A percentile compares a stretch with the other conserved stretches of the same genome.
These are phyloP conservation scores for Eupithecia vulgata DNA, from an alignment of 2,888 invertebrate species.

Conservation along the genomic window DNA sequence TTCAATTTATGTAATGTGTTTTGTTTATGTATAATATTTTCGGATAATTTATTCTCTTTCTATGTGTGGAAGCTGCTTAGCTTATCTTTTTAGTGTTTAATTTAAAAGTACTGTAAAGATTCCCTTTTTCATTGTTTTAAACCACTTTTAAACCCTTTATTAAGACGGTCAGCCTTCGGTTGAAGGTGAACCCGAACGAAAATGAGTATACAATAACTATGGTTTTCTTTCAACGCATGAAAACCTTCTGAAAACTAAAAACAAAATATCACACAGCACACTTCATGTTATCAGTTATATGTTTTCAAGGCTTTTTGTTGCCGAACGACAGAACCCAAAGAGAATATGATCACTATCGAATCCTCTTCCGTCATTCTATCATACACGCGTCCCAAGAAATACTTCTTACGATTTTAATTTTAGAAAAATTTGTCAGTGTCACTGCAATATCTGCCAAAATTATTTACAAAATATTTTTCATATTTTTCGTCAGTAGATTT, in stretches of 20 bases:
- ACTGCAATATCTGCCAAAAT: constrained; percentile 34
- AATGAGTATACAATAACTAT: too few relatives aligned
- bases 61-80: too few relatives aligned
- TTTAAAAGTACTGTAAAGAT: background rate
- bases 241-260: background rate
- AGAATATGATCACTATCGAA: background rate
- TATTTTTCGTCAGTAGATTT: constrained; percentile 13
- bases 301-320: background rate
- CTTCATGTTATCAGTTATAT: background rate
- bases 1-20: too few relatives aligned
- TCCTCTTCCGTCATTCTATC: constrained; percentile 21
- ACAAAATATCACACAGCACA: background rate
- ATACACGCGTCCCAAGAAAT: background rate
- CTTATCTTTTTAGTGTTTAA: too few relatives aligned
- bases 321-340: background rate
- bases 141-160: background rate
- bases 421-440: constrained; percentile 36
- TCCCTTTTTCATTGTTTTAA: background rate
- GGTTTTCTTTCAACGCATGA: background rate
- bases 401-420: background rate
- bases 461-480: constrained; percentile 33
- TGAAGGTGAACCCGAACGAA: background rate
- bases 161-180: background rate
- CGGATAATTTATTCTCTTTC: too few relatives aligned
- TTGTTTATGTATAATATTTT: too few relatives aligned